Conservation (phyloP, 2,113 vertebrate genomes). For the Pelecanoides urinatrix region DNA sequence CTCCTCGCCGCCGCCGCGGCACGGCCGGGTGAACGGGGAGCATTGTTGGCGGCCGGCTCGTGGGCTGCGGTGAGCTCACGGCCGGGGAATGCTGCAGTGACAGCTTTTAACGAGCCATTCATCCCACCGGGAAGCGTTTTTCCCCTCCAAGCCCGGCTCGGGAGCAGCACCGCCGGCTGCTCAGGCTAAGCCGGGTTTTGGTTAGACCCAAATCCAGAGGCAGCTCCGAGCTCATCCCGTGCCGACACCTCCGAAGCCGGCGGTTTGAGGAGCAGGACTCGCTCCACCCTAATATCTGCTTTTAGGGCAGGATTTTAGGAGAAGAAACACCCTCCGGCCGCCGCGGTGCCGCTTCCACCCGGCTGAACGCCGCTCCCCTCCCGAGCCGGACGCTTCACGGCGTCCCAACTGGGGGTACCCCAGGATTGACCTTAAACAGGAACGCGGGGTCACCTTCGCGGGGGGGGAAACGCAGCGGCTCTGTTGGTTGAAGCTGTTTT, state of each 20-base stretch:
- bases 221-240: background rate
- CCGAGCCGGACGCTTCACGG: background rate
- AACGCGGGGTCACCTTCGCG: background rate
- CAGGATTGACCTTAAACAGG: background rate
- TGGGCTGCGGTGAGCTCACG: background rate
- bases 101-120: background rate
- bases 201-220: background rate
- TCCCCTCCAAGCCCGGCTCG: background rate
- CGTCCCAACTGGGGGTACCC: too few relatives aligned
- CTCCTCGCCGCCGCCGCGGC: background rate
- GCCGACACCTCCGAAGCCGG: background rate
- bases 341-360: fast-evolving
- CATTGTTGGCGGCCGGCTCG: background rate
- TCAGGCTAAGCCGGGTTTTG: background rate
- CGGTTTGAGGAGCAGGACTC: background rate
- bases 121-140: background rate
- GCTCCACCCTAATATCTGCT: background rate
- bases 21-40: background rate
- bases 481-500: background rate
- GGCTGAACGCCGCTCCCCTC: background rate
- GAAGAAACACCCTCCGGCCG: background rate
- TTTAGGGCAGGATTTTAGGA: background rate
- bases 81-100: background rate
- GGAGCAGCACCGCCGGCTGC: background rate
- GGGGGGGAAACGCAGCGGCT: background rate